A percentile compares a stretch with the other conserved stretches of the same genome.
Conservation (phyloP, 2,113 vertebrate species). For the Regulus satrapa region DNA sequence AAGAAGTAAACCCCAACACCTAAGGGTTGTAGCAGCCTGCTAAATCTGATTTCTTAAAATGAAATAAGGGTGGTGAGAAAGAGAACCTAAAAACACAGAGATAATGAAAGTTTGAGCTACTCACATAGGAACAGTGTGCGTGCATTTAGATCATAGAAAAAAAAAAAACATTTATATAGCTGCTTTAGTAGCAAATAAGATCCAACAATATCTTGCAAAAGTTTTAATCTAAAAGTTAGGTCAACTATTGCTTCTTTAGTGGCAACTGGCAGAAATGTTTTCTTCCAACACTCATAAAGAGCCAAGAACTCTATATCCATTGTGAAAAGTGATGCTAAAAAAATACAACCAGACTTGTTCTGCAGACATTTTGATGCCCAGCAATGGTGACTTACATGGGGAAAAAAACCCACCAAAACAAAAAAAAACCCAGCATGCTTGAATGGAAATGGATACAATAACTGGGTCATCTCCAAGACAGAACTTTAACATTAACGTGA, state of each 20-base stretch:
- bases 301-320: not conserved
- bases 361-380: not conserved
- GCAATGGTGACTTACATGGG: not conserved
- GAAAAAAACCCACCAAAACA: too few species aligned
- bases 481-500: not conserved
- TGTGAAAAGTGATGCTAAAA: not conserved
- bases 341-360: not conserved
- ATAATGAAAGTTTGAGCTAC: conserved; percentile 6
- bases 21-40: not conserved
- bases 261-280: not conserved
- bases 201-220: not conserved
- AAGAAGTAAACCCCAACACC: not conserved
- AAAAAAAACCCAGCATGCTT: not conserved
- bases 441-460: not conserved
- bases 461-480: not conserved
- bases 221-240: not conserved
- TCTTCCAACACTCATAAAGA: not conserved
- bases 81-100: not conserved
- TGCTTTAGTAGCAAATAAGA: not conserved
- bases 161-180: not conserved
- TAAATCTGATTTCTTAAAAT: conserved; percentile 37
- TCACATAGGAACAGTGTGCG: not conserved
- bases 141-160: not conserved
- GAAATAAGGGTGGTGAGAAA: not conserved
- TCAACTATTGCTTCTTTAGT: not conserved